These are phyloP conservation scores for Eleginops maclovinus DNA, from an alignment of 2,113 vertebrate genomes.

Conservation along the genomic window DNA sequence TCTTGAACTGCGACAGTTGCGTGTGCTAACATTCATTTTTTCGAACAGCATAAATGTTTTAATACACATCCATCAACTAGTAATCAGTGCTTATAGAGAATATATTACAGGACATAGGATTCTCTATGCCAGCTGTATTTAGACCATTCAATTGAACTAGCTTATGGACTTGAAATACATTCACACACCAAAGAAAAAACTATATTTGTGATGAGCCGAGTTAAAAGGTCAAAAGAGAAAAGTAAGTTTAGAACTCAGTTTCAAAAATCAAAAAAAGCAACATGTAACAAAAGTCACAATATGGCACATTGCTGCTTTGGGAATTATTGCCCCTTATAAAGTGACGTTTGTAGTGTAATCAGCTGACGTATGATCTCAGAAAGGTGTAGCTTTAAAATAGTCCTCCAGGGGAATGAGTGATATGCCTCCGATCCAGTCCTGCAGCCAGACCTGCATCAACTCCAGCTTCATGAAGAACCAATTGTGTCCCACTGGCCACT, in stretches of 20 bases:
- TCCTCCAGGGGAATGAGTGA: constrained; percentile 78
- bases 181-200: constrained; percentile 31
- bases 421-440: constrained; percentile 80
- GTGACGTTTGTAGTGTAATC: constrained; percentile 3
- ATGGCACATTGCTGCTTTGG: constrained; percentile 7
- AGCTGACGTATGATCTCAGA: constrained; percentile 54
- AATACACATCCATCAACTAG: constrained; percentile 19
- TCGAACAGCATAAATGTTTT: constrained; percentile 6
- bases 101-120: not conserved
- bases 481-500: constrained; percentile 82
- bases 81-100: constrained; percentile 14
- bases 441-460: constrained; percentile 81
- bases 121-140: not conserved
- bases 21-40: constrained; percentile 39
- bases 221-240: not conserved
- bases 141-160: not conserved
- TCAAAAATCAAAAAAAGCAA: constrained; percentile 16
- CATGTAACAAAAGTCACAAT: constrained; percentile 1
- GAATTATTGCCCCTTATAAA: not conserved
- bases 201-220: not conserved
- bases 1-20: not conserved
- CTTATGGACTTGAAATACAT: constrained; percentile 47
- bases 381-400: constrained; percentile 82
- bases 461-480: constrained; percentile 86
- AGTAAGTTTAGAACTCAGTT: not conserved